A percentile compares a stretch with the other conserved stretches of the same genome.
These are phyloP conservation scores for Sphyrna mokarran DNA, from an alignment of 2,113 vertebrate genomes.

Conservation along the genomic window DNA sequence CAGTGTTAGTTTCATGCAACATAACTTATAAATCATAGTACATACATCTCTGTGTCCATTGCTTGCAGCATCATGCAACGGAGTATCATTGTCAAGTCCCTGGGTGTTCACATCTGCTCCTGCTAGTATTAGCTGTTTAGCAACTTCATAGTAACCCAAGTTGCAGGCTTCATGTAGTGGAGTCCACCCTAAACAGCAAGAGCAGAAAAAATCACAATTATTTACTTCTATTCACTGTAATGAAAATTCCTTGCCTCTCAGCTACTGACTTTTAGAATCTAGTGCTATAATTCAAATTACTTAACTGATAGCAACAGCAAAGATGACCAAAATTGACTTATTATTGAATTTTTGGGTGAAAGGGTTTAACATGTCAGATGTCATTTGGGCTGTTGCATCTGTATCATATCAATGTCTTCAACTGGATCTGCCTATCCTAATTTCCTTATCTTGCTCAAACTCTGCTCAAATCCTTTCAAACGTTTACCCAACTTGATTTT, in stretches of 20 bases:
- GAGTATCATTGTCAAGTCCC: slow-evolving; percentile 93
- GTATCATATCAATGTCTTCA: neutral
- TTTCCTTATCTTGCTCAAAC: neutral
- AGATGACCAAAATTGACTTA: neutral
- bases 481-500: neutral
- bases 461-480: neutral
- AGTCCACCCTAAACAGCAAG: slow-evolving; percentile 75
- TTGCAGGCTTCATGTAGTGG: slow-evolving; percentile 97
- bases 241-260: neutral
- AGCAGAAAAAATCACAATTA: neutral
- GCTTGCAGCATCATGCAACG: slow-evolving; percentile 92
- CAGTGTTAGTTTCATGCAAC: neutral
- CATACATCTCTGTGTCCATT: slow-evolving; percentile 92
- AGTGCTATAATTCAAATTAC: neutral
- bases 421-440: neutral
- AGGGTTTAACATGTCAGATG: neutral
- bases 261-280: neutral
- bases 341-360: neutral
- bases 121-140: slow-evolving; percentile 88
- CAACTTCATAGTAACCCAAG: slow-evolving; percentile 91
- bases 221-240: neutral
- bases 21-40: slow-evolving; percentile 36
- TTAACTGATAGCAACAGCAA: neutral
- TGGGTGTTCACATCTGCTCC: slow-evolving; percentile 96
- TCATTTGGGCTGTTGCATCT: neutral